phyloP scores from a whole-genome alignment of 2,888 invertebrate genomes.

The Oscheius sp. region DNA sequence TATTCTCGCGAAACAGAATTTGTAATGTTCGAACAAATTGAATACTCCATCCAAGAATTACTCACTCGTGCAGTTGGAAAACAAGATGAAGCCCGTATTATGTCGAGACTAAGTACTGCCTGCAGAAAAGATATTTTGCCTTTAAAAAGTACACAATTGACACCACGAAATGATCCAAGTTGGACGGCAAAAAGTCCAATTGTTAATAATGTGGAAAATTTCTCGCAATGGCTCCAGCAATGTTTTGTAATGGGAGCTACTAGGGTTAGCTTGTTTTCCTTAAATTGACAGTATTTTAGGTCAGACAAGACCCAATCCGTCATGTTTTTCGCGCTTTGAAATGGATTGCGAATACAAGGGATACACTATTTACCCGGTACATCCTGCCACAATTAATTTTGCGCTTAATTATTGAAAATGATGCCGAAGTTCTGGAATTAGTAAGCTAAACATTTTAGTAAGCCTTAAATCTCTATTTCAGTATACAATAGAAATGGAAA shows the following conservation, averaged over 20 bases:
- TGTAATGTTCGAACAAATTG: slow-evolving; percentile 23
- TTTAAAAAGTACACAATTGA: slow-evolving; percentile 6
- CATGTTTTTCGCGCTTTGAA: slow-evolving; percentile 25
- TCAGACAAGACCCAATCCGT: not conserved
- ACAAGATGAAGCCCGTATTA: not conserved
- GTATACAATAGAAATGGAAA: slow-evolving; percentile 31
- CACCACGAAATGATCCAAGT: not conserved
- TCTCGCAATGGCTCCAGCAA: slow-evolving; percentile 22
- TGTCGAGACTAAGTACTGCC: slow-evolving; percentile 5
- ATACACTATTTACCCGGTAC: slow-evolving; percentile 23
- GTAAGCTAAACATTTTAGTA: not conserved
- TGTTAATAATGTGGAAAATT: slow-evolving; percentile 17
- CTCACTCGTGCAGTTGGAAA: slow-evolving; percentile 8
- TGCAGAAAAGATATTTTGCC: slow-evolving; percentile 30
- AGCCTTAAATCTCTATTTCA: not conserved
- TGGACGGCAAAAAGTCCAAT: slow-evolving; percentile 9
- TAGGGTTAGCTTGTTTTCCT: slow-evolving; percentile 2
- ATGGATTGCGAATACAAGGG: slow-evolving; percentile 28
- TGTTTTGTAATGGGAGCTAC: slow-evolving; percentile 24
- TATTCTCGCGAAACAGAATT: slow-evolving; percentile 19
- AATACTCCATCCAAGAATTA: slow-evolving; percentile 23
- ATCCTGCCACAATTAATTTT: slow-evolving; percentile 29
- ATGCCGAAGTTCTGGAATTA: slow-evolving; percentile 11
- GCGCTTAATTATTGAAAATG: slow-evolving; percentile 24
- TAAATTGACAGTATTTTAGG: not conserved